phyloP scores from a whole-genome alignment of 2,113 vertebrate genomes.

The Aplodontia rufa region DNA sequence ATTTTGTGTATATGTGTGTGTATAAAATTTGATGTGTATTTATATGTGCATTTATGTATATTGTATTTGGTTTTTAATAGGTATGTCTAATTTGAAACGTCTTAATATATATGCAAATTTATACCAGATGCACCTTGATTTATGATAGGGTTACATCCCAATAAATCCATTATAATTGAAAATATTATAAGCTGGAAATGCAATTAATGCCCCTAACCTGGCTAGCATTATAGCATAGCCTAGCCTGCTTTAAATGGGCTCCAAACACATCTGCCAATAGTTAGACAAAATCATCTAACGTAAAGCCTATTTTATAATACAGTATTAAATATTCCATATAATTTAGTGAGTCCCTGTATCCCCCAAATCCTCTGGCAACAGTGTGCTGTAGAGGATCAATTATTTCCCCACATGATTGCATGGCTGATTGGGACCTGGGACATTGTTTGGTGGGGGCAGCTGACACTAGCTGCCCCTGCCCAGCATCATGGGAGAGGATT shows the following conservation, averaged over 20 bases:
- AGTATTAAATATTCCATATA: neutral
- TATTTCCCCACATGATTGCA: neutral
- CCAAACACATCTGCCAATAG: neutral
- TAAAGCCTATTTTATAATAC: neutral
- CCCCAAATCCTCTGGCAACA: neutral
- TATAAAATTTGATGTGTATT: neutral
- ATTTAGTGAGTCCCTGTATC: neutral
- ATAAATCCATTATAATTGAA: neutral
- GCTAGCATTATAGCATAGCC: neutral
- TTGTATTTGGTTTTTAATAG: neutral
- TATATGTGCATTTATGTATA: neutral
- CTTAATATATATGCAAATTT: neutral
- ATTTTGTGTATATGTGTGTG: neutral
- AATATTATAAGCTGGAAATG: neutral
- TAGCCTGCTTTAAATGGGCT: neutral
- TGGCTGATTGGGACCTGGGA: neutral
- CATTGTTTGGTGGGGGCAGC: no score
- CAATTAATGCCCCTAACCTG: neutral
- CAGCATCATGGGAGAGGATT: neutral
- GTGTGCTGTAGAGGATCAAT: no score
- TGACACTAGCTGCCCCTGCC: neutral
- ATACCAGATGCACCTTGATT: neutral
- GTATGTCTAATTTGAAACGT: neutral
- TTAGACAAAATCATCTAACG: neutral
- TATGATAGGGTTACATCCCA: neutral